phyloP scores from a whole-genome alignment of 2,797 vertebrate species.

The Amblyraja radiata region DNA sequence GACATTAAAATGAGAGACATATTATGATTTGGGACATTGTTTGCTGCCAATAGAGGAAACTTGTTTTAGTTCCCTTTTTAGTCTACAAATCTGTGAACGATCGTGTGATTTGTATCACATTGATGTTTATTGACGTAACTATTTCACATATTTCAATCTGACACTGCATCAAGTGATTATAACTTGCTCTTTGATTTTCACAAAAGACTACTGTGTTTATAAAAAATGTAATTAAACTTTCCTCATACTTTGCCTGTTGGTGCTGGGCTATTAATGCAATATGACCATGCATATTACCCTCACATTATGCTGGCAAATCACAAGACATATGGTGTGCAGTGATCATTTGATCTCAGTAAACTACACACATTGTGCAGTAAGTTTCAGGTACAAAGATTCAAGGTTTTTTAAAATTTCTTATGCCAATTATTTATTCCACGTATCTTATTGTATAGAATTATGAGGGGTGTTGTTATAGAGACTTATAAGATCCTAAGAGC shows the following conservation, averaged over 20 bases:
- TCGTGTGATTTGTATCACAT: background rate
- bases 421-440: background rate
- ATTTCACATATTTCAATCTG: background rate
- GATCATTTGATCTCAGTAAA: background rate
- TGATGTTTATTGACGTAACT: background rate
- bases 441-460: background rate
- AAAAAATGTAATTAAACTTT: background rate
- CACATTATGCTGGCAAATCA: background rate
- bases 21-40: background rate
- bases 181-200: background rate
- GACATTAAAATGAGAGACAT: no score
- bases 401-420: background rate
- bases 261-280: background rate
- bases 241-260: background rate
- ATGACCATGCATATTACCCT: background rate
- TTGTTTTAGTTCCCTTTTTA: background rate
- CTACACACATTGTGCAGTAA: background rate
- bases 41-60: background rate
- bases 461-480: no score
- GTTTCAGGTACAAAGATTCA: background rate
- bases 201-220: background rate
- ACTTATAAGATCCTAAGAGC: no score
- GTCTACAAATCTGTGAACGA: background rate
- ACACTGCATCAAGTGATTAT: background rate
- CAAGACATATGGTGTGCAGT: background rate